A percentile compares a stretch with the other conserved stretches of the same genome.
Evolutionary conservation across 2,888 invertebrate species (phyloP).

Genomic region (Tricholauxania praeusta): DNA sequence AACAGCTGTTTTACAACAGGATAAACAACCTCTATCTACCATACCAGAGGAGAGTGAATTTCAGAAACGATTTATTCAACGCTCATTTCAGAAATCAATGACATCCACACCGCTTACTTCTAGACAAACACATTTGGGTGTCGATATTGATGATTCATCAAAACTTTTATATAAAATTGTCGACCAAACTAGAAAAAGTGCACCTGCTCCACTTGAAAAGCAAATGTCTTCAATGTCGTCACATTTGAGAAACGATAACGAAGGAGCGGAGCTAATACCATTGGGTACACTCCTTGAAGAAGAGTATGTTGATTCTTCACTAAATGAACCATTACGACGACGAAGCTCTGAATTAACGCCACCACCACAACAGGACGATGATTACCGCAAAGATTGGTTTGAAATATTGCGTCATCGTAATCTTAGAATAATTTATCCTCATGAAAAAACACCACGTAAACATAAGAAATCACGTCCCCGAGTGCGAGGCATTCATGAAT

Average conservation of each 20-base stretch:
- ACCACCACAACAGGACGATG: slow-evolving; percentile 27
- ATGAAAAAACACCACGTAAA: neutral
- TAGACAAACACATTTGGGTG: neutral
- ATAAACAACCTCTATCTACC: slow-evolving; percentile 15
- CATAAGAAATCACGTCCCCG: neutral
- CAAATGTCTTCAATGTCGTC: too few species aligned
- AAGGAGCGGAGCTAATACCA: neutral
- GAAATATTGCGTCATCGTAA: slow-evolving; percentile 43
- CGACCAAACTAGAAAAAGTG: too few species aligned
- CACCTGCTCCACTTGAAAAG: too few species aligned
- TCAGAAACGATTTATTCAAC: slow-evolving; percentile 6
- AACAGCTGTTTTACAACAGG: neutral
- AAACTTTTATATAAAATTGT: too few species aligned
- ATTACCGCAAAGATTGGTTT: slow-evolving; percentile 50
- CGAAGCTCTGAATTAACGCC: neutral
- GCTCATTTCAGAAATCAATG: slow-evolving; percentile 1
- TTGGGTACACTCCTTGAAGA: neutral
- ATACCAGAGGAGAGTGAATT: slow-evolving; percentile 38
- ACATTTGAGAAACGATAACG: neutral
- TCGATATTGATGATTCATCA: too few species aligned
- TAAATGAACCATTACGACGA: neutral
- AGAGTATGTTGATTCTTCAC: neutral
- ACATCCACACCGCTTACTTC: slow-evolving; percentile 33
- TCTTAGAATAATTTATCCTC: slow-evolving; percentile 21
- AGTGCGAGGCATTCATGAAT: neutral